Evolutionary conservation across 2,797 vertebrate genomes (phyloP).

Genomic region (Enteromius mattozi): DNA sequence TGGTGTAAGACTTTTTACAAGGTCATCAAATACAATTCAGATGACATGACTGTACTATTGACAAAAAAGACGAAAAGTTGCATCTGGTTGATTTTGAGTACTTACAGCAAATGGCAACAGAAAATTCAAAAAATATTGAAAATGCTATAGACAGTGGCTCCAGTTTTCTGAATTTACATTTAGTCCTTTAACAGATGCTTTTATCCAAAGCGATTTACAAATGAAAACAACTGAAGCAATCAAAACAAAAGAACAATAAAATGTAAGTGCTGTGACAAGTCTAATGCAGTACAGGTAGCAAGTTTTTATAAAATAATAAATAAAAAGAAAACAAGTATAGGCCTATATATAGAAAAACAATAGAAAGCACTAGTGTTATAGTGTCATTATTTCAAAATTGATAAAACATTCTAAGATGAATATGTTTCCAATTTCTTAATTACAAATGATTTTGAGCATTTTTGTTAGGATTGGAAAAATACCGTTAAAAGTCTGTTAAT

Average conservation of each 20-base stretch:
- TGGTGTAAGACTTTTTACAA: neutral
- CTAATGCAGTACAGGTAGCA: no score
- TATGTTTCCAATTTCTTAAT: neutral
- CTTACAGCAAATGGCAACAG: neutral
- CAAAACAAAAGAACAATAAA: no score
- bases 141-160: neutral
- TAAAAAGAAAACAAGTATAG: no score
- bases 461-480: neutral
- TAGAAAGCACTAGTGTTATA: no score
- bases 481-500: neutral
- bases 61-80: neutral
- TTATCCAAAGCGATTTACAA: no score
- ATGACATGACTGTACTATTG: neutral
- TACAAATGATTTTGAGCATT: neutral
- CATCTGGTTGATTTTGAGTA: neutral
- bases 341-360: no score
- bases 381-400: no score
- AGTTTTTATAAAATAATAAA: no score
- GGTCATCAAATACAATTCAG: neutral
- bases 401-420: neutral
- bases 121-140: neutral
- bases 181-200: no score
- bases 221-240: no score
- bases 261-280: no score
- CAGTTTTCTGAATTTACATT: neutral